Evolutionary conservation across 2,113 vertebrate species (phyloP).

Genomic region (Poeciliopsis prolifica): DNA sequence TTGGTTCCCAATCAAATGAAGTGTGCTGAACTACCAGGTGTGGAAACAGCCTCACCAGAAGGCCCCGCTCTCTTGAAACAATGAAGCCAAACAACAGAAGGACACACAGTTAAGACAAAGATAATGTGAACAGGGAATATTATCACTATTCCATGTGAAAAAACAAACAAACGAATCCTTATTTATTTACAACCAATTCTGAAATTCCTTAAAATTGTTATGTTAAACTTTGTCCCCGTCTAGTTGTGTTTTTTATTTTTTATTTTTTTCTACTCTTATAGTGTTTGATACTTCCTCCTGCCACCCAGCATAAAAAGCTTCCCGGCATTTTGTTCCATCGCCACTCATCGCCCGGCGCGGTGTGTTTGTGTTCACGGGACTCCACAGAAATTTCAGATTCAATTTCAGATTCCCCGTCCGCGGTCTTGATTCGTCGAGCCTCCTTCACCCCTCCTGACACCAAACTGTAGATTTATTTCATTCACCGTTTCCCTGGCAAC

Average conservation of each 20-base stretch:
- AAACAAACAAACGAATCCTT: no score
- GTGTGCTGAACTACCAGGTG: no score
- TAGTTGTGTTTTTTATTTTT: background rate
- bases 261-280: background rate
- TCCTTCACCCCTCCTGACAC: conserved; percentile 66
- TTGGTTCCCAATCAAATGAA: no score
- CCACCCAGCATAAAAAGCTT: background rate
- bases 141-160: background rate
- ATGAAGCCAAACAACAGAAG: conserved; percentile 59
- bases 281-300: background rate
- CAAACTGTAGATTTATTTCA: conserved; percentile 70
- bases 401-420: conserved; percentile 35
- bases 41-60: background rate
- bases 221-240: conserved; percentile 8
- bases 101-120: conserved; percentile 38
- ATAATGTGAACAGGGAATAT: conserved; percentile 32
- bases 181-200: no score
- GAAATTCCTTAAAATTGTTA: no score
- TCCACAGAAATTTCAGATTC: conserved; percentile 15
- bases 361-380: conserved; percentile 1
- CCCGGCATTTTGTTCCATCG: background rate
- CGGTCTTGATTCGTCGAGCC: conserved; percentile 38
- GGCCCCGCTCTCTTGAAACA: background rate
- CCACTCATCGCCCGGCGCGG: background rate
- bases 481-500: conserved; percentile 82